Evolutionary conservation across 2,888 invertebrate species (phyloP).

Genomic region (Dastarcus helophoroides): DNA sequence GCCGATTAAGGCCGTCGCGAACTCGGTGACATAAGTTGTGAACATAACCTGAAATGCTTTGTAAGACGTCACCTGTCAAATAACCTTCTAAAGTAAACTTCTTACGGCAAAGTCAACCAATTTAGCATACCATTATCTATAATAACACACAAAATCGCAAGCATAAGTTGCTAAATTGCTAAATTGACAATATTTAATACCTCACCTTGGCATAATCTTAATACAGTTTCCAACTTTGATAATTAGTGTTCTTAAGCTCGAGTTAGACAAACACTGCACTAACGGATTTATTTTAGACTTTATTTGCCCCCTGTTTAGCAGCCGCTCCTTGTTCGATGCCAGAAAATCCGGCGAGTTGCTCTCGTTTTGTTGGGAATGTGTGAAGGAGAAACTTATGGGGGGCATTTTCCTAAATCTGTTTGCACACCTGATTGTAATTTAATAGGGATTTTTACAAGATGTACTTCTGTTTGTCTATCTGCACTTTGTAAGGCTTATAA

Average conservation of each 20-base stretch:
- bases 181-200: conserved; percentile 40
- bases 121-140: conserved; percentile 37
- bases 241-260: conserved; percentile 39
- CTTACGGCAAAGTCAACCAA: conserved; percentile 34
- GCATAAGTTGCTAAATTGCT: conserved; percentile 36
- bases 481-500: conserved; percentile 18
- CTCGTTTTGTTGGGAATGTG: neutral
- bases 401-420: conserved; percentile 18
- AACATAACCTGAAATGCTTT: conserved; percentile 18
- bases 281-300: conserved; percentile 12
- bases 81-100: conserved; percentile 32
- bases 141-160: conserved; percentile 36
- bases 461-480: conserved; percentile 19
- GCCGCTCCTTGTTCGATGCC: conserved; percentile 4
- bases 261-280: conserved; percentile 35
- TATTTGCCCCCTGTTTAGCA: conserved; percentile 10
- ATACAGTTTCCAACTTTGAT: conserved; percentile 40
- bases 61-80: conserved; percentile 34
- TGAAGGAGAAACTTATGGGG: neutral
- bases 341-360: neutral
- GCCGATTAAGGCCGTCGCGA: no score
- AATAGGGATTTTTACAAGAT: conserved; percentile 23
- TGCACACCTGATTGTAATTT: conserved; percentile 24
- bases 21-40: no score
- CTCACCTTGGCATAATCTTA: conserved; percentile 36